Percentiles rank a stretch among this genome's conserved stretches.
Evolutionary conservation across 1,140 invertebrate genomes (phyloP).

Genomic region (Holotrichia oblita): DNA sequence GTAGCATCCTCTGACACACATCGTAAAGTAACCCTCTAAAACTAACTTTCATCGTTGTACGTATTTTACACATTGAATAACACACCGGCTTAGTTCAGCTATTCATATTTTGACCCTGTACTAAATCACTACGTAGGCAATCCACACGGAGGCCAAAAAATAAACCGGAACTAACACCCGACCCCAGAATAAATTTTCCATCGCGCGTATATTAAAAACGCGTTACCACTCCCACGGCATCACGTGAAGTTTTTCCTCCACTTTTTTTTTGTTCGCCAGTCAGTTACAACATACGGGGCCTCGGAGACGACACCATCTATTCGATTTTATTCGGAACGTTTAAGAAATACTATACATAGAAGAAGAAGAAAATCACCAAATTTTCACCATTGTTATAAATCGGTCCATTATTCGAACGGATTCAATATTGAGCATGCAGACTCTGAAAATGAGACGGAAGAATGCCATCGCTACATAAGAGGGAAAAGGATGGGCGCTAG

Average conservation of each 20-base stretch:
- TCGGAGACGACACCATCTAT: too few relatives aligned
- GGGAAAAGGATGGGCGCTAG: not conserved
- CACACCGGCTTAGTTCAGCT: conserved; percentile 14
- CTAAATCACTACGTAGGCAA: conserved; percentile 10
- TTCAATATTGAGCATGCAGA: conserved; percentile 18
- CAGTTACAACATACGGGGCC: not conserved
- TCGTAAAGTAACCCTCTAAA: not conserved
- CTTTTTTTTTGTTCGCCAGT: not conserved
- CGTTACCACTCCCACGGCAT: conserved; percentile 28
- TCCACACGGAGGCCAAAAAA: conserved; percentile 30
- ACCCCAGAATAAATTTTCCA: conserved; percentile 20
- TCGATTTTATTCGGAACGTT: not conserved
- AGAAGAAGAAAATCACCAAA: conserved; percentile 31
- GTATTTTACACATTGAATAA: conserved; percentile 21
- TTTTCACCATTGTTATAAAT: conserved; percentile 30
- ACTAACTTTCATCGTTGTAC: not conserved
- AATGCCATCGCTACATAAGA: not conserved
- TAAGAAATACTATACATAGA: conserved; percentile 17
- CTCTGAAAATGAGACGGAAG: not conserved
- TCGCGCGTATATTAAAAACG: conserved; percentile 27
- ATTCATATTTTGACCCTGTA: conserved; percentile 22
- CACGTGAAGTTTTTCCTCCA: conserved; percentile 14
- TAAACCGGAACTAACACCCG: conserved; percentile 28
- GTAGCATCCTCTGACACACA: not conserved
- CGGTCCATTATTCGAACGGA: conserved; percentile 27